Evolutionary conservation across 2,888 invertebrate genomes (phyloP).

Genomic region (Drosophila borborema): DNA sequence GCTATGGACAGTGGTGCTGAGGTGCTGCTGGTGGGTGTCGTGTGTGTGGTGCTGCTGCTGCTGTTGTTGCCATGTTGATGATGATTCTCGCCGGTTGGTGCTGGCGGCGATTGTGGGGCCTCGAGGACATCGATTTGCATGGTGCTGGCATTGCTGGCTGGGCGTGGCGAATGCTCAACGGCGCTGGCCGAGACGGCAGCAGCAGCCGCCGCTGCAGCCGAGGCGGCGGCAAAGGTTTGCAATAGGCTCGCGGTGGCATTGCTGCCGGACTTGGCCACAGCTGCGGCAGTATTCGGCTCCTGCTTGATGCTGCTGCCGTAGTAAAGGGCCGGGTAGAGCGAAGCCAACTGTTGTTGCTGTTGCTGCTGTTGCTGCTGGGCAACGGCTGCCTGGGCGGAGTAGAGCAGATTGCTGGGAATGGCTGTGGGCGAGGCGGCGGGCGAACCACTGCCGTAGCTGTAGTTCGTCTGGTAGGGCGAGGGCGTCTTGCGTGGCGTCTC

Average conservation of each 20-base stretch:
- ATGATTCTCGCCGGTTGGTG: slow-evolving; percentile 14
- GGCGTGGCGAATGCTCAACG: slow-evolving; percentile 31
- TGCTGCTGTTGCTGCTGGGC: slow-evolving; percentile 57
- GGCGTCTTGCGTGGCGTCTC: slow-evolving; percentile 83
- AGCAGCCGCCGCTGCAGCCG: slow-evolving; percentile 37
- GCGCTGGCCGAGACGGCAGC: slow-evolving; percentile 44
- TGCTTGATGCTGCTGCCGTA: slow-evolving; percentile 67
- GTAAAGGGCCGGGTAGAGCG: slow-evolving; percentile 74
- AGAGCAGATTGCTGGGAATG: slow-evolving; percentile 59
- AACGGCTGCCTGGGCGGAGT: slow-evolving; percentile 52
- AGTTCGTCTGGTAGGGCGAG: slow-evolving; percentile 83
- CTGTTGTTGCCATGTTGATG: slow-evolving; percentile 28
- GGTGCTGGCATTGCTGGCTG: slow-evolving; percentile 63
- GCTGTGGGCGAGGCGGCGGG: slow-evolving; percentile 73
- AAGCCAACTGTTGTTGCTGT: slow-evolving; percentile 56
- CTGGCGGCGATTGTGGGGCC: slow-evolving; percentile 52
- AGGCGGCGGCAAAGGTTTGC: slow-evolving; percentile 51
- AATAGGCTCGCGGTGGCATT: slow-evolving; percentile 41
- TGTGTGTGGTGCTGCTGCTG: slow-evolving; percentile 42
- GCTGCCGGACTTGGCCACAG: slow-evolving; percentile 28
- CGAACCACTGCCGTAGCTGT: slow-evolving; percentile 80
- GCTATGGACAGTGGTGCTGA: slow-evolving; percentile 39
- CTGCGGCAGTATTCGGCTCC: slow-evolving; percentile 46
- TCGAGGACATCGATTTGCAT: slow-evolving; percentile 68
- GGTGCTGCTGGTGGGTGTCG: slow-evolving; percentile 49